These are phyloP conservation scores for Erythrocebus patas DNA, from an alignment of 2,113 vertebrate species.

Conservation along the genomic window DNA sequence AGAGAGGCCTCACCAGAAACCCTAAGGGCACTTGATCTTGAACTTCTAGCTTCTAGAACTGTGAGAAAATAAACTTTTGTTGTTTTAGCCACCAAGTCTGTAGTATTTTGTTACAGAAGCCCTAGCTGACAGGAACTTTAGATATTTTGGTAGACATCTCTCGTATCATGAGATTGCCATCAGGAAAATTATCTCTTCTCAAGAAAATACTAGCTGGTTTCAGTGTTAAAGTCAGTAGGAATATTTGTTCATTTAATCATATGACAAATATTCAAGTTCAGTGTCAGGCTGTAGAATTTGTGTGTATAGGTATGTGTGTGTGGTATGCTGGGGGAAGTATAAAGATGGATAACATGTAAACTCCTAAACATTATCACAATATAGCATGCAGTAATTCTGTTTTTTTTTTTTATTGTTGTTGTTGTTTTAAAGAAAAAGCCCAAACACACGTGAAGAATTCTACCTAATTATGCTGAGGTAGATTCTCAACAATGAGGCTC, in stretches of 20 bases:
- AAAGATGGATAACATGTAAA: background rate
- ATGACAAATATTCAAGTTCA: background rate
- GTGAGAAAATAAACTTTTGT: background rate
- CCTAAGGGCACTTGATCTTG: background rate
- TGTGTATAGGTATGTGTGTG: background rate
- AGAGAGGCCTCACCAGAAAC: background rate
- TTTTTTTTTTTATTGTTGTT: background rate
- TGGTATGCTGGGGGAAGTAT: background rate
- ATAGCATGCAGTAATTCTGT: background rate
- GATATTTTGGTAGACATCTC: background rate
- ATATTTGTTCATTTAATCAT: background rate
- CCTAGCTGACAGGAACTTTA: background rate
- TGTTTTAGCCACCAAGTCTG: background rate
- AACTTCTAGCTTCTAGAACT: background rate
- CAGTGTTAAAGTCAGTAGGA: background rate
- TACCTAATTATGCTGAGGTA: background rate
- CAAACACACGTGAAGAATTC: background rate
- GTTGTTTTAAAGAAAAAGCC: background rate
- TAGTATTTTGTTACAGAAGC: background rate
- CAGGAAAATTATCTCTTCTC: background rate
- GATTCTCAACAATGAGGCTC: background rate
- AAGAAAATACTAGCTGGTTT: conserved; percentile 19
- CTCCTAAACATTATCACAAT: background rate
- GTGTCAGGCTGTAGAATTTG: background rate
- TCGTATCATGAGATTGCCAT: background rate